Percentiles rank a stretch among this genome's conserved stretches.
phyloP scores from a whole-genome alignment of 2,797 vertebrate species.

The Leptatherina wallacei region DNA sequence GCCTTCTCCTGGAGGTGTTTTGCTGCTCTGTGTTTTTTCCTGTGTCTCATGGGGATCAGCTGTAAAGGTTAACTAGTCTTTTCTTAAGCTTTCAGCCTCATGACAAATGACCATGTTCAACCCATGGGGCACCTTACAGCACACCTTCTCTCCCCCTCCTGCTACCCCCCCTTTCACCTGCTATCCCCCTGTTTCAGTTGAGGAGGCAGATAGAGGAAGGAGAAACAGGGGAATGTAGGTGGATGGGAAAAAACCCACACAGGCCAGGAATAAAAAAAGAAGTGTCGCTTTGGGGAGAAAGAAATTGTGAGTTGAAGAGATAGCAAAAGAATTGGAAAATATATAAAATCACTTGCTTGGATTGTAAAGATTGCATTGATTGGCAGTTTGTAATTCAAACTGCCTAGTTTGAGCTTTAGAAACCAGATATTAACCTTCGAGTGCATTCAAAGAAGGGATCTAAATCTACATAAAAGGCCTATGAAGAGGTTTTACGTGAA shows the following conservation, averaged over 20 bases:
- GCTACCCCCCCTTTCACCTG: slow-evolving; percentile 2
- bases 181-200: slow-evolving; percentile 51
- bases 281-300: slow-evolving; percentile 21
- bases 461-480: slow-evolving; percentile 40
- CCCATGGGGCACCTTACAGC: slow-evolving; percentile 77
- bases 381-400: slow-evolving; percentile 30
- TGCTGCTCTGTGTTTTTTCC: slow-evolving; percentile 68
- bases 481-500: slow-evolving; percentile 35
- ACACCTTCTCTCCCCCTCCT: slow-evolving; percentile 64
- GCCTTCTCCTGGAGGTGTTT: slow-evolving; percentile 71
- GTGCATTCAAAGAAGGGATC: slow-evolving; percentile 15
- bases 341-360: slow-evolving; percentile 20
- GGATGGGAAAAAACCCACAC: slow-evolving; percentile 15
- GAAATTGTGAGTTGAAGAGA: slow-evolving; percentile 11
- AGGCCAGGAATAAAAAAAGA: slow-evolving; percentile 30
- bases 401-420: slow-evolving; percentile 28
- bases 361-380: slow-evolving; percentile 13
- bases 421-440: slow-evolving; percentile 17
- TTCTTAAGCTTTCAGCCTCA: slow-evolving; percentile 87
- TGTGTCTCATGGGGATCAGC: slow-evolving; percentile 76
- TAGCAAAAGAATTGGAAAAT: not conserved
- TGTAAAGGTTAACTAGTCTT: slow-evolving; percentile 89
- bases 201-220: slow-evolving; percentile 50
- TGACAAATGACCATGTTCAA: slow-evolving; percentile 86
- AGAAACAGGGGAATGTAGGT: slow-evolving; percentile 45